phyloP scores from a whole-genome alignment of 2,113 vertebrate genomes.

The Trematomus loennbergii region DNA sequence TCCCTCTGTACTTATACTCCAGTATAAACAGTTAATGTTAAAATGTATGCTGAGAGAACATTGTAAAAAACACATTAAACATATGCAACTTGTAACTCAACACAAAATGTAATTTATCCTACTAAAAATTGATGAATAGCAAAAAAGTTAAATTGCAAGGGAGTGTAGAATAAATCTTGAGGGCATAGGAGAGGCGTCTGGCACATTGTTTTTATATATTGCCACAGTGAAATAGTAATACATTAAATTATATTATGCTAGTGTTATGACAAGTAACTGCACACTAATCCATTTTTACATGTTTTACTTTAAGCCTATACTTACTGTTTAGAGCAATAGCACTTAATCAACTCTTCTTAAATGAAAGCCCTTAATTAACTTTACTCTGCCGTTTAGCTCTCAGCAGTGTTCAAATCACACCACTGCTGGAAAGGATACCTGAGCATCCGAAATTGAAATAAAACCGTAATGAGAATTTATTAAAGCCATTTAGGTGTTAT shows the following conservation, averaged over 20 bases:
- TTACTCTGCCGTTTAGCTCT: too few species aligned
- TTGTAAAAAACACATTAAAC: neutral
- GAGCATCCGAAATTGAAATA: slow-evolving; percentile 30
- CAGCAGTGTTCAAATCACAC: neutral
- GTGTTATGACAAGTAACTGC: slow-evolving; percentile 23
- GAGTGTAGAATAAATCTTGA: slow-evolving; percentile 3
- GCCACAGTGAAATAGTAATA: slow-evolving; percentile 4
- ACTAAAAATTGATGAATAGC: neutral
- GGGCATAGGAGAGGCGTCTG: neutral
- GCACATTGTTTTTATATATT: slow-evolving; percentile 11
- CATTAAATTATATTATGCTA: neutral
- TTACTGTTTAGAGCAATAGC: neutral
- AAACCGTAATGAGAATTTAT: slow-evolving; percentile 59
- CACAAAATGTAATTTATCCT: neutral
- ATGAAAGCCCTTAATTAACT: neutral
- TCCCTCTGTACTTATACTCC: neutral
- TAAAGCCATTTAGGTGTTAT: slow-evolving; percentile 44
- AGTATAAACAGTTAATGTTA: slow-evolving; percentile 1
- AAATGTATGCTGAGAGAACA: slow-evolving; percentile 1
- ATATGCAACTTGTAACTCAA: neutral
- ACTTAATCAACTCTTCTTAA: slow-evolving; percentile 1
- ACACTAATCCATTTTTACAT: slow-evolving; percentile 17
- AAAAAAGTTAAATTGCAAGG: neutral
- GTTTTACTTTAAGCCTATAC: neutral
- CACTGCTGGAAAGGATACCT: slow-evolving; percentile 5